Evolutionary conservation across 2,113 vertebrate genomes (phyloP).

Genomic region (Peromyscus polionotus): DNA sequence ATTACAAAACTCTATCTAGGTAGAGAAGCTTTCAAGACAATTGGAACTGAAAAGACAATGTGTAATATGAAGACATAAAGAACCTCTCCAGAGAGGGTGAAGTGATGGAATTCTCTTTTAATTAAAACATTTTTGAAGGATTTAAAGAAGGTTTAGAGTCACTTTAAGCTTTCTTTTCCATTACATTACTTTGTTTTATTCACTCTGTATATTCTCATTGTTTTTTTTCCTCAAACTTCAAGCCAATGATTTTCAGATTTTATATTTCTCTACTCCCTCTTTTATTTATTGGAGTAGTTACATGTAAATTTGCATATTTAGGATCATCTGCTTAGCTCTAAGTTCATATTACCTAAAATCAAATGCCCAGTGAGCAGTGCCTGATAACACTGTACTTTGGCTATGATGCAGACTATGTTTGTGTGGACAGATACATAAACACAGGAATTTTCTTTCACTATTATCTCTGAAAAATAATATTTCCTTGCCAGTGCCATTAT

Average conservation of each 20-base stretch:
- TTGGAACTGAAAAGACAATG: not conserved
- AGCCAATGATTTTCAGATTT: not conserved
- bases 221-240: not conserved
- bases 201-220: not conserved
- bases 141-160: not conserved
- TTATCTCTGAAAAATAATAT: not conserved
- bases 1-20: not conserved
- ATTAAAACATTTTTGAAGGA: not conserved
- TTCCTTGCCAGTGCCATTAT: not conserved
- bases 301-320: not conserved
- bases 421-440: not conserved
- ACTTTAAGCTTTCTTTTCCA: not conserved
- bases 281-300: conserved; percentile 1
- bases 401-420: not conserved
- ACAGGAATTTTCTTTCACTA: not conserved
- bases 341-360: not conserved
- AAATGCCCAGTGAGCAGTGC: not conserved
- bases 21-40: not conserved
- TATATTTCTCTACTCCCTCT: not conserved
- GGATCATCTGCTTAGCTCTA: not conserved
- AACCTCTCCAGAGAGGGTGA: not conserved
- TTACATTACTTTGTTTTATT: not conserved
- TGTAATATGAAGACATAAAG: not conserved
- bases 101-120: not conserved
- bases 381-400: not conserved